Evolutionary conservation across 2,888 invertebrate genomes (phyloP).

Genomic region (Ophion ventricosus): DNA sequence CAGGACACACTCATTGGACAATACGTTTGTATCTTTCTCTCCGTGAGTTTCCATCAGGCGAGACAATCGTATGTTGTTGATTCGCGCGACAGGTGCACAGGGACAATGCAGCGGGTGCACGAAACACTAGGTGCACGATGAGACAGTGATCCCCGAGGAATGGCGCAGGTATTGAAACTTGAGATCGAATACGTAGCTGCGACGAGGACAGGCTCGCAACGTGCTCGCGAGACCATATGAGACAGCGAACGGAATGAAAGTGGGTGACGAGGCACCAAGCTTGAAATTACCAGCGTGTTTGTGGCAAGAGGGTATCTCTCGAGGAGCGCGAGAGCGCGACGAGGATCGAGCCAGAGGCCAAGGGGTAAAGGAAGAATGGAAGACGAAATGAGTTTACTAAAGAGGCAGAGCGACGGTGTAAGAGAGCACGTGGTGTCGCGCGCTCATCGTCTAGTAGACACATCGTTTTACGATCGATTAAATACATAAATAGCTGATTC

Average conservation of each 20-base stretch:
- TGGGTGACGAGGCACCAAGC: slow-evolving; percentile 64
- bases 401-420: slow-evolving; percentile 29
- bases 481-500: slow-evolving; percentile 75
- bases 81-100: slow-evolving; percentile 61
- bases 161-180: slow-evolving; percentile 60
- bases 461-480: slow-evolving; percentile 77
- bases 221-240: slow-evolving; percentile 34
- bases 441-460: slow-evolving; percentile 69
- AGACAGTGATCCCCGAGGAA: slow-evolving; percentile 36
- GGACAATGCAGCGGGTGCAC: background rate
- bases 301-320: slow-evolving; percentile 28
- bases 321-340: background rate
- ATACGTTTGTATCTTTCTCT: slow-evolving; percentile 28
- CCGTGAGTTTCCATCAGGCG: slow-evolving; percentile 14
- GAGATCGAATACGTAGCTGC: slow-evolving; percentile 53
- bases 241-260: slow-evolving; percentile 62
- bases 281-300: slow-evolving; percentile 63
- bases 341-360: background rate
- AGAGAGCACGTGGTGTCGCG: slow-evolving; percentile 40
- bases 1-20: background rate
- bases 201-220: slow-evolving; percentile 31
- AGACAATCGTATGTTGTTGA: slow-evolving; percentile 58
- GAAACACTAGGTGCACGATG: slow-evolving; percentile 25
- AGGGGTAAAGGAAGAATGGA: slow-evolving; percentile 18
- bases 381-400: slow-evolving; percentile 37